phyloP scores from a whole-genome alignment of 2,797 vertebrate genomes.

The Babyrousa celebensis region DNA sequence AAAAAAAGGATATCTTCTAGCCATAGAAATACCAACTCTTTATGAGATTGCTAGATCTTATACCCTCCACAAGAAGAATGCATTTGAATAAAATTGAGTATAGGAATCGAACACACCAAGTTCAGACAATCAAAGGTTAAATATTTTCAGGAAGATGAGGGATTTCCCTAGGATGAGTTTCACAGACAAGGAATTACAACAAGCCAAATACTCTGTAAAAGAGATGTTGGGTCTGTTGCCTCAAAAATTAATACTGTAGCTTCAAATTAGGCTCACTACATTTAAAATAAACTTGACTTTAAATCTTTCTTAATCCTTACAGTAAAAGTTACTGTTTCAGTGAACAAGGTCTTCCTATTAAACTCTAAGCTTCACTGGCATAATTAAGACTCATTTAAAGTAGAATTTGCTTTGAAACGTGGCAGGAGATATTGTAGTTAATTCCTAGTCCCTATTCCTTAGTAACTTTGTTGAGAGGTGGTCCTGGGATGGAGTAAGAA shows the following conservation, averaged over 20 bases:
- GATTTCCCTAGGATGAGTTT: background rate
- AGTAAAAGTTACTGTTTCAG: conserved; percentile 87
- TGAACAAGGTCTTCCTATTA: conserved; percentile 88
- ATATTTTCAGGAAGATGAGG: background rate
- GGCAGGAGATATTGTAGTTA: conserved; percentile 82
- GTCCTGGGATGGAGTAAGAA: conserved; percentile 71
- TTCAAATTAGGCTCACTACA: conserved; percentile 77
- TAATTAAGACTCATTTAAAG: conserved; percentile 90
- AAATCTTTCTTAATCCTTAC: conserved; percentile 84
- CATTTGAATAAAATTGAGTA: background rate
- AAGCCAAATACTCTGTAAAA: conserved; percentile 9
- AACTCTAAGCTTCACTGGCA: conserved; percentile 87
- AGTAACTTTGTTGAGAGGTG: conserved; percentile 77
- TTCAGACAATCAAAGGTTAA: background rate
- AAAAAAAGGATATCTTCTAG: background rate
- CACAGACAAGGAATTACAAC: background rate
- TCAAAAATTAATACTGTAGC: conserved; percentile 61
- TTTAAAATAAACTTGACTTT: conserved; percentile 84
- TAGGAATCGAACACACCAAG: background rate
- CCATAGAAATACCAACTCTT: background rate
- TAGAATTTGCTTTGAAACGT: conserved; percentile 89
- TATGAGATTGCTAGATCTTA: background rate
- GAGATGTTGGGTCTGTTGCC: background rate
- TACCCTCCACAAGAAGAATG: background rate
- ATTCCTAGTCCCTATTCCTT: conserved; percentile 84